Conservation (phyloP, 92 coral and sea anemone genomes). For the Heliopora coerulea region DNA sequence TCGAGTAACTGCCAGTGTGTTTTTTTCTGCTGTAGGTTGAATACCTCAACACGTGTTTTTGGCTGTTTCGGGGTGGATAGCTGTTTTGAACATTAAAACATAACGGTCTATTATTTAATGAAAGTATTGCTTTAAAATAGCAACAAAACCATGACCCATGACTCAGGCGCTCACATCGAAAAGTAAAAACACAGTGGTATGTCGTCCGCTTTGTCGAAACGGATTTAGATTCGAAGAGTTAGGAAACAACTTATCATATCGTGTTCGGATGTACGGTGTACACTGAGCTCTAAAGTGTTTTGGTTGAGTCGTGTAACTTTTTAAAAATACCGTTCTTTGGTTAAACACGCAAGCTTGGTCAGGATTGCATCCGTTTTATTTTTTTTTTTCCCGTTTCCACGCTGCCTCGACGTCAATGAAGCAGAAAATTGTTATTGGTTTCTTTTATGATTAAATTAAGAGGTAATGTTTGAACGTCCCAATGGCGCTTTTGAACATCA, state of each 20-base stretch:
- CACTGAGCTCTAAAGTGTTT: no score
- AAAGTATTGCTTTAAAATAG: background rate
- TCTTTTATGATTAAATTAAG: conserved; percentile 40
- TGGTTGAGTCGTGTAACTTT: no score
- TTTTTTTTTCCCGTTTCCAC: background rate
- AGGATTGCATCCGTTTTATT: background rate
- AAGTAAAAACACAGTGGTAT: conserved; percentile 9
- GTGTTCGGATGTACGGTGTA: no score
- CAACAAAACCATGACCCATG: background rate
- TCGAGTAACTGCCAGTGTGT: no score
- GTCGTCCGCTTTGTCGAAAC: background rate
- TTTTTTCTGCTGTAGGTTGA: no score
- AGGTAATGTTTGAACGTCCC: conserved; percentile 1
- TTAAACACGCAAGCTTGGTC: background rate
- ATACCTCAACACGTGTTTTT: no score
- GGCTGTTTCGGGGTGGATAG: no score
- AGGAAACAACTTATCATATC: no score
- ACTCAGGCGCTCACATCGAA: conserved; percentile 5
- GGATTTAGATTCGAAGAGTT: background rate
- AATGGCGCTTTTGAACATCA: conserved; percentile 22
- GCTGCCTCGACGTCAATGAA: conserved; percentile 17
- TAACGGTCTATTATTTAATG: background rate
- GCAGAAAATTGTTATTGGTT: conserved; percentile 39
- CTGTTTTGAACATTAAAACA: no score
- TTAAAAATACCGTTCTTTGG: no score